Evolutionary conservation across 1,140 invertebrate genomes (phyloP), one percentile per base, ranked within the genome.

Genomic region (Medauroidea extradentata): DNA sequence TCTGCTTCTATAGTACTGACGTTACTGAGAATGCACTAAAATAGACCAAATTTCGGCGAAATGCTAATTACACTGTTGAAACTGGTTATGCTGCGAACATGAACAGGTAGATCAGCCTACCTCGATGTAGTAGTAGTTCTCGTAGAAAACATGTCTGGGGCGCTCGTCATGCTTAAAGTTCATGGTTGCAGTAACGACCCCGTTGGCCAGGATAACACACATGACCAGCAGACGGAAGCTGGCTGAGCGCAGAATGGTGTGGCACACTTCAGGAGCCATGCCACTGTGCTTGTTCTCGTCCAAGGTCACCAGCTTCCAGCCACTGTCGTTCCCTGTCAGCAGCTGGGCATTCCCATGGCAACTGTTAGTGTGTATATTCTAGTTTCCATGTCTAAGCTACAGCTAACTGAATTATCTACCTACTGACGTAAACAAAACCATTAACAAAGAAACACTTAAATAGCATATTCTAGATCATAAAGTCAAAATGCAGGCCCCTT

Each of bases 81-180:
- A n/a, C n/a, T n/a, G n/a, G n/a, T n/a, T n/a, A n/a, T n/a, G n/a
- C n/a, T n/a, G n/a, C n/a, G n/a, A n/a, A n/a, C 14, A 16, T 1
- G 23, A 44, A 43, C 5, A 42, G 2, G 19, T 16, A 8, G n/a
- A 2, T 16, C 2, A 42, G 7, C 14, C 14, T 74, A 91, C 86
- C 81, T 99, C 96, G 29, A 93, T 89, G 72, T 94, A 96, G 72
- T 99, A 99, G 75, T 97, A 97, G 64, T 89, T 87, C 71, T 93
- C 84, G 68, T 93, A 94, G 67, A 94, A 92, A 46, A 88, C 85
- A 67, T 87, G 77, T 62, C 89, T 71, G 13, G 90, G 87, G 70
- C 87, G 75, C 58, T 88, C 86, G 73, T 96, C 92, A 69, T 98
- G 94, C 72, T 95, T 90, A 74, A 98, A 98, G 60, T 88, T 86